Base-by-base conservation (phyloP, 2,113 vertebrate genomes). In the Lethenteron reissneri region DNA sequence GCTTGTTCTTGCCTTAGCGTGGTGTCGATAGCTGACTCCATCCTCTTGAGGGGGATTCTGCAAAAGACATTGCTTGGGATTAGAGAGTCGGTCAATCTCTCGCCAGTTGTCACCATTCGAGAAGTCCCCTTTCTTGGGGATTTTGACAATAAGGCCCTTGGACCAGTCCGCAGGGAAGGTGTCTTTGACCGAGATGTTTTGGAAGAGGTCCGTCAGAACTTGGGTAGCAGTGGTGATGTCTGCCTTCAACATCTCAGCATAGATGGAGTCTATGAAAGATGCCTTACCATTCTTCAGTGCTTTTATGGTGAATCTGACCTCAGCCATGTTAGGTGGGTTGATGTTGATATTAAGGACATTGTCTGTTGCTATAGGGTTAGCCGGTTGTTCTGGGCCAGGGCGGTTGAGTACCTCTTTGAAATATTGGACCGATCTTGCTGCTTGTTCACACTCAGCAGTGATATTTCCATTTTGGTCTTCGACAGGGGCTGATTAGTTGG, bases 191-290 rank as follows among this genome's bases (percentile, higher is more conserved):
- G 62, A 72, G 41, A 72, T 25, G 58, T 64, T 56, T 9, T 71
- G n/a, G 72, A 71, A 72, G 14, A 72, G 21, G 59, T 72, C 72
- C 7, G 72, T 72, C 9, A 70, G 72, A 10, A 72, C 8, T 56
- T 17, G 17, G 10, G n/a, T 41, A 56, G 72, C 58, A 11, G 72
- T 70, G 14, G 64, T 8, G 59, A 71, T 19, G n/a, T 72, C 62
- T 12, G 72, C 15, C 56, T 72, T 72, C 9, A 72, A 56, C 72
- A 72, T 25, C 15, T 72, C 62, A 8, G 60, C 62, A 72, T 70
- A 25, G 59, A 21, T 2, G n/a, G 5, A 71, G 14, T 71, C n/a
- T 14, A 17, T 21, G 70, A 7, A 5, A 21, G 70, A 15, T 14
- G 56, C 17, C 15, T 21, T 71, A 14, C n/a, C 70, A 17, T 21